A percentile compares a stretch with the other conserved stretches of the same genome.
phyloP scores from a whole-genome alignment of 2,888 invertebrate species.

The Netelia melanura region DNA sequence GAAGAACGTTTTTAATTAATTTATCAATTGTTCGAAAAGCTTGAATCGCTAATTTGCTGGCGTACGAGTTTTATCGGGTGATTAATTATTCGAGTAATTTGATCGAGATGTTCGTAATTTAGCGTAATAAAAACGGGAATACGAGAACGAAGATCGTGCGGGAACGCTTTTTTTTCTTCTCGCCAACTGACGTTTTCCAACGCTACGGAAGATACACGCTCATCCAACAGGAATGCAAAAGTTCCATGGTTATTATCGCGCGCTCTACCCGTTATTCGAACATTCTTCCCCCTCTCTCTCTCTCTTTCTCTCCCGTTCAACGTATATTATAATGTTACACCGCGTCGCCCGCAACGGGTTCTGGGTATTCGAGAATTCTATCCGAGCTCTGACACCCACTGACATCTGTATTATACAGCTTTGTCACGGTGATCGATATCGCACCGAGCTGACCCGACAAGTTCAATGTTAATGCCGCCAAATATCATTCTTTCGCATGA shows the following conservation, averaged over 20 bases:
- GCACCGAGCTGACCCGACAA: not conserved
- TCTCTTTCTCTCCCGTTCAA: not conserved
- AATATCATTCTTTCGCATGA: constrained; percentile 8
- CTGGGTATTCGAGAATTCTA: constrained; percentile 1
- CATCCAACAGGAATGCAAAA: constrained; percentile 50
- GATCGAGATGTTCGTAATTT: not conserved
- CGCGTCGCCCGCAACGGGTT: not conserved
- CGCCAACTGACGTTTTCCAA: constrained; percentile 1
- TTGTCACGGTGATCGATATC: constrained; percentile 30
- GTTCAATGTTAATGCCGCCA: constrained; percentile 10
- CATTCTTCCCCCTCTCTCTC: constrained; percentile 25
- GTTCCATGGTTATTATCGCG: constrained; percentile 48
- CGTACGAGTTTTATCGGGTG: not conserved
- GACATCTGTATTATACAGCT: constrained; percentile 10
- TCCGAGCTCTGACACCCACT: constrained; percentile 19
- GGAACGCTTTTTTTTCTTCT: constrained; percentile 4
- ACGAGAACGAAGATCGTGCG: not conserved
- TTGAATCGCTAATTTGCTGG: no score
- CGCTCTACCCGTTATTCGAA: constrained; percentile 59
- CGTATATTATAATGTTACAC: not conserved
- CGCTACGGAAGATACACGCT: constrained; percentile 14
- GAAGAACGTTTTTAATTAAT: no score
- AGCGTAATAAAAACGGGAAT: constrained; percentile 13
- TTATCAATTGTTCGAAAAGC: no score
- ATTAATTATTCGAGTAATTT: constrained; percentile 2